phyloP scores from a whole-genome alignment of 2,888 invertebrate genomes.

The Hoplodrina ambigua region DNA sequence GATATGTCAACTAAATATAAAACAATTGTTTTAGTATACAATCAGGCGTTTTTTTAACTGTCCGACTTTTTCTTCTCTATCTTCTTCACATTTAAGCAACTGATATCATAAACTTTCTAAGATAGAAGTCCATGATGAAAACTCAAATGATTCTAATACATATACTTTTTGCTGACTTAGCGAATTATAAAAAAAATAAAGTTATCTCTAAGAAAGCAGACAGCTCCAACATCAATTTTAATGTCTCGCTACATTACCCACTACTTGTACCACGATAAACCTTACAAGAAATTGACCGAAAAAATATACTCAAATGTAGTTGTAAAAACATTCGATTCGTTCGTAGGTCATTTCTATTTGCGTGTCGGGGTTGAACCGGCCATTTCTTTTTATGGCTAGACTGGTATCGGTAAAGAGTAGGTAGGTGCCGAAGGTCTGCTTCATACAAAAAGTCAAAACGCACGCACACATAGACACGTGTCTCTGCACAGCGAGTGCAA shows the following conservation, averaged over 20 bases:
- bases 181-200: constrained; percentile 9
- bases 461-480: not conserved
- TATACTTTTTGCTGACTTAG: constrained; percentile 24
- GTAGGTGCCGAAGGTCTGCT: constrained; percentile 7
- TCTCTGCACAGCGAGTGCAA: not conserved
- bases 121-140: not conserved
- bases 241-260: constrained; percentile 45
- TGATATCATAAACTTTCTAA: not conserved
- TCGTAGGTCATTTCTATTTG: constrained; percentile 54
- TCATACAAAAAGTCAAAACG: no score
- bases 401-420: constrained; percentile 7
- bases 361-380: constrained; percentile 31
- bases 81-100: no score
- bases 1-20: constrained; percentile 3
- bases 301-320: constrained; percentile 43
- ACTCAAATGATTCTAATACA: constrained; percentile 13
- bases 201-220: constrained; percentile 32
- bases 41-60: no score
- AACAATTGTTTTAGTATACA: not conserved
- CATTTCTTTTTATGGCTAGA: constrained; percentile 45
- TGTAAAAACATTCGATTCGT: constrained; percentile 42
- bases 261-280: constrained; percentile 37
- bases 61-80: no score
- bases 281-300: constrained; percentile 48
- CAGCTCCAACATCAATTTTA: constrained; percentile 38